Percentiles rank a stretch among this genome's conserved stretches.
phyloP scores from a whole-genome alignment of 2,888 invertebrate genomes.

The Drosophila mettleri region DNA sequence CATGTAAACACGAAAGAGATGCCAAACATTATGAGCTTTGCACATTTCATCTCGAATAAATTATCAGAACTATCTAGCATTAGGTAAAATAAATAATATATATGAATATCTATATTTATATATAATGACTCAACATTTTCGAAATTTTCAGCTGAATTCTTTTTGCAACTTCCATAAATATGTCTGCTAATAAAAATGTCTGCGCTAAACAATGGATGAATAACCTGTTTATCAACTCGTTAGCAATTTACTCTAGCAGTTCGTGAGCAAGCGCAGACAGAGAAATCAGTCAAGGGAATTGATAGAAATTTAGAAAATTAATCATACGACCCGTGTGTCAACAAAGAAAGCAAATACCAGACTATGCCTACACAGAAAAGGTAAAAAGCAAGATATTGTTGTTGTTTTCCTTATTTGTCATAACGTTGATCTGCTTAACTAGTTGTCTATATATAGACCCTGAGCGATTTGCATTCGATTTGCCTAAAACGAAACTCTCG shows the following conservation, averaged over 20 bases:
- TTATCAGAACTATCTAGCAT: background rate
- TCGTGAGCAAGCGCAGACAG: slow-evolving; percentile 19
- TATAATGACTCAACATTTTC: slow-evolving; percentile 27
- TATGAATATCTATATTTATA: slow-evolving; percentile 6
- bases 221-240: slow-evolving; percentile 18
- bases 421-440: slow-evolving; percentile 23
- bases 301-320: slow-evolving; percentile 55
- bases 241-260: slow-evolving; percentile 26
- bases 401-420: slow-evolving; percentile 19
- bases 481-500: slow-evolving; percentile 14
- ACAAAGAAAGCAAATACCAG: slow-evolving; percentile 44
- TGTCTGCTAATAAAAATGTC: slow-evolving; percentile 1
- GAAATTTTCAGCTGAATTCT: background rate
- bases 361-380: slow-evolving; percentile 2
- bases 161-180: slow-evolving; percentile 10
- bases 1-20: background rate
- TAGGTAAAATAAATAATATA: slow-evolving; percentile 10
- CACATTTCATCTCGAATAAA: slow-evolving; percentile 4
- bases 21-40: background rate
- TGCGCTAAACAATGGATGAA: slow-evolving; percentile 3
- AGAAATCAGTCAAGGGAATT: slow-evolving; percentile 32
- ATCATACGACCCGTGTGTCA: slow-evolving; percentile 63
- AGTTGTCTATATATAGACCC: slow-evolving; percentile 52
- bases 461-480: slow-evolving; percentile 53
- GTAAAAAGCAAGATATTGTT: background rate